Conservation (phyloP, 2,888 invertebrate genomes). For the Drosophila eohydei region DNA sequence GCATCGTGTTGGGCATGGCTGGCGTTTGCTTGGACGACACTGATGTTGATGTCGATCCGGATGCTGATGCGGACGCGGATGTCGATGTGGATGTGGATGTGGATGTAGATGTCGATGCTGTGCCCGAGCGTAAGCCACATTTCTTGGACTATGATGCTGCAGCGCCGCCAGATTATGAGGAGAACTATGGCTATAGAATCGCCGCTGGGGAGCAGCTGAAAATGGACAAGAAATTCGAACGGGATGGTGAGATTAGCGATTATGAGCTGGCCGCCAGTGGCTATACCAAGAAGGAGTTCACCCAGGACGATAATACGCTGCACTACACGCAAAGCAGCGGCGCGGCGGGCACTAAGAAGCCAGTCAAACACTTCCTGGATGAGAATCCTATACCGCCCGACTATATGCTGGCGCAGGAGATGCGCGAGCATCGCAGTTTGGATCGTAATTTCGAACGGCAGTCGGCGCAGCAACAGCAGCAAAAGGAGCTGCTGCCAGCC, state of each 20-base stretch:
- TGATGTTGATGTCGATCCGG: conserved; percentile 41
- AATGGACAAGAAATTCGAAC: conserved; percentile 84
- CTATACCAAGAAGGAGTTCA: conserved; percentile 84
- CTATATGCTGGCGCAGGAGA: conserved; percentile 83
- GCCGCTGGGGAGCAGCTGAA: conserved; percentile 82
- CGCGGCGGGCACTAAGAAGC: conserved; percentile 59
- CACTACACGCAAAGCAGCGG: conserved; percentile 60
- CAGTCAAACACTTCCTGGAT: conserved; percentile 84
- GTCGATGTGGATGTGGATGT: conserved; percentile 40
- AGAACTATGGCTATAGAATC: conserved; percentile 56
- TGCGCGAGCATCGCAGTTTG: conserved; percentile 84
- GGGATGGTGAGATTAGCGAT: conserved; percentile 85
- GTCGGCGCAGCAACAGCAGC: conserved; percentile 80
- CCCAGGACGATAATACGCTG: conserved; percentile 83
- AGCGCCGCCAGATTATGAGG: conserved; percentile 86
- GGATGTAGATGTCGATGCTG: conserved; percentile 80
- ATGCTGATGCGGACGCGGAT: conserved; percentile 43
- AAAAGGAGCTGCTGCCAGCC: conserved; percentile 53
- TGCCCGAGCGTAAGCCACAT: conserved; percentile 86
- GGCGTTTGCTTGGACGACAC: conserved; percentile 61
- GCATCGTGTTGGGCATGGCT: conserved; percentile 51
- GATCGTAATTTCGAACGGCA: conserved; percentile 84
- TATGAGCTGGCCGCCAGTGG: conserved; percentile 85
- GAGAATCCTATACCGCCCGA: conserved; percentile 85
- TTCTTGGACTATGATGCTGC: conserved; percentile 88